Evolutionary conservation across 2,797 vertebrate genomes (phyloP).

Genomic region (Notamacropus eugenii): DNA sequence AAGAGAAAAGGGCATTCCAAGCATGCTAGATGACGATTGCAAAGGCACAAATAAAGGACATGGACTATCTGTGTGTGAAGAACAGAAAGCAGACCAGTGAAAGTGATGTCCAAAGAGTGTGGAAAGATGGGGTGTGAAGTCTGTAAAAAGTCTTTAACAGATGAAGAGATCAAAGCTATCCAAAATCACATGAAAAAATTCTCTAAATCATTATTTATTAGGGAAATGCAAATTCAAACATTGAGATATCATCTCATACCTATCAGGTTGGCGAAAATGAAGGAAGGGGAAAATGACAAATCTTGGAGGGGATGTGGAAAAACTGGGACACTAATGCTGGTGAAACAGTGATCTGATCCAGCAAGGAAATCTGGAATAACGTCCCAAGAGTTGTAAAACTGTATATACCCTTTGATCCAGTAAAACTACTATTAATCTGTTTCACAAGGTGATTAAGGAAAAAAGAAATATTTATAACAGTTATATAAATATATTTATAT

Average conservation of each 20-base stretch:
- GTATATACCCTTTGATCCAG: too few species aligned
- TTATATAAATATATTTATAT: too few species aligned
- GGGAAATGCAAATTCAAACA: neutral
- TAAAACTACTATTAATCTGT: too few species aligned
- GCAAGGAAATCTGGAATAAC: too few species aligned
- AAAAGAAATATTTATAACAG: too few species aligned
- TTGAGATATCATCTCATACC: neutral
- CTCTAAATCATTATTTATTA: neutral
- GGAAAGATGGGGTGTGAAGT: neutral
- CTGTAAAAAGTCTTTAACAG: neutral
- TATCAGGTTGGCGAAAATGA: neutral
- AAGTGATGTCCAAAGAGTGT: neutral
- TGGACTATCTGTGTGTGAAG: neutral
- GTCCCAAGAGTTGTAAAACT: too few species aligned
- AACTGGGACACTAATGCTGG: too few species aligned
- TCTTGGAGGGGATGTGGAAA: too few species aligned
- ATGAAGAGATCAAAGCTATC: neutral
- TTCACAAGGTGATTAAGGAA: too few species aligned
- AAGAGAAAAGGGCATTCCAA: conserved; percentile 8
- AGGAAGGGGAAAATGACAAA: too few species aligned
- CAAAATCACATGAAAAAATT: neutral
- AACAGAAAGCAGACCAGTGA: conserved; percentile 31
- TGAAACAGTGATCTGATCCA: too few species aligned
- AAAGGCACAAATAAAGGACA: conserved; percentile 21
- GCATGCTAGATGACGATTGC: conserved; percentile 11